Conservation (phyloP, 2,888 invertebrate genomes). For the Allolobophora icterica region DNA sequence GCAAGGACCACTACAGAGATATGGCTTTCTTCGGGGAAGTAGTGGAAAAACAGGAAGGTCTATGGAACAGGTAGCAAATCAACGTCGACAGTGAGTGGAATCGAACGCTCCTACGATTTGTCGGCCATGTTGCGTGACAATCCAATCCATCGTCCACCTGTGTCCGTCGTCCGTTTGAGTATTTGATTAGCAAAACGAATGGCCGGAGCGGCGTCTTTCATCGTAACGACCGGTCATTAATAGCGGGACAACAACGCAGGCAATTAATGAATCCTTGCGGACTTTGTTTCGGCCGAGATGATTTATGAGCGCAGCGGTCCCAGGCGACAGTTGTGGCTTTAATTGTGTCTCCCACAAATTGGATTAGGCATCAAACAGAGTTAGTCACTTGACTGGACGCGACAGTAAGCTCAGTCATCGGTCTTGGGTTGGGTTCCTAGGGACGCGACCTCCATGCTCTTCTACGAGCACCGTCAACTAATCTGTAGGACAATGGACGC, state of each 20-base stretch:
- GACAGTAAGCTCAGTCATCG: not conserved
- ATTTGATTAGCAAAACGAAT: conserved; percentile 11
- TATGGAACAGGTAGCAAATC: not conserved
- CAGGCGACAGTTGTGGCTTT: not conserved
- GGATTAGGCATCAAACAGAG: not conserved
- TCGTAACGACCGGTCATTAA: conserved; percentile 4
- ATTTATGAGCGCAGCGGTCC: not conserved
- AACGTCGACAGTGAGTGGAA: not conserved
- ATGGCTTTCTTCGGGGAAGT: not conserved
- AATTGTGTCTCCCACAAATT: conserved; percentile 3
- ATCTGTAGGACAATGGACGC: too few relatives aligned
- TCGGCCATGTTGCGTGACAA: not conserved
- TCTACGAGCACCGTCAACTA: too few relatives aligned
- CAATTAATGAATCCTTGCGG: conserved; percentile 1
- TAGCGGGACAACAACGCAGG: not conserved
- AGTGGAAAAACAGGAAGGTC: not conserved
- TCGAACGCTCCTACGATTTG: not conserved
- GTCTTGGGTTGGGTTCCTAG: not conserved
- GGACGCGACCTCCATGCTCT: not conserved
- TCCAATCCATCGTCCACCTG: not conserved
- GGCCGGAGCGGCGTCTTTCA: not conserved
- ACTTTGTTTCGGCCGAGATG: not conserved
- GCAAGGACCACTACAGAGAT: not conserved
- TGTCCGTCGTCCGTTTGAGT: not conserved
- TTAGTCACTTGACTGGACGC: not conserved